phyloP scores from a whole-genome alignment of 2,113 vertebrate species.

The Ellobius talpinus region DNA sequence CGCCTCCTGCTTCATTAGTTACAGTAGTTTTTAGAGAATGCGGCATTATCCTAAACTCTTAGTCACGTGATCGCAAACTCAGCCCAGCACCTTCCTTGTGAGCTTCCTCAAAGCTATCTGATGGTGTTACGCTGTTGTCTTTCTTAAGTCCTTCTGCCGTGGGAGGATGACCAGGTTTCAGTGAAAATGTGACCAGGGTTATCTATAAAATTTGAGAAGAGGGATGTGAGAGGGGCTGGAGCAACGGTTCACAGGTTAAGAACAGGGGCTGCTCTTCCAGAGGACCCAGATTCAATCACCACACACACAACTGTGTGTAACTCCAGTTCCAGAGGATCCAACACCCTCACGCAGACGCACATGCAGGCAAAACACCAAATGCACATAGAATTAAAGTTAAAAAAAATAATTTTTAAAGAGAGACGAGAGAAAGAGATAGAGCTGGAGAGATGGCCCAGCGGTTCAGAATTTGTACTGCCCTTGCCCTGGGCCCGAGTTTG shows the following conservation, averaged over 20 bases:
- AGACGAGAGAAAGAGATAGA: background rate
- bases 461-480: background rate
- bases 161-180: background rate
- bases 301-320: background rate
- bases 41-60: background rate
- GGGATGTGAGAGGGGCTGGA: background rate
- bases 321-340: background rate
- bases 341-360: background rate
- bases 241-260: background rate
- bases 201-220: background rate
- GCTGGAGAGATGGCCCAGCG: background rate
- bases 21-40: background rate
- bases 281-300: background rate
- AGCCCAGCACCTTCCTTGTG: background rate
- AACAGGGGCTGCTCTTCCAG: background rate
- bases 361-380: background rate
- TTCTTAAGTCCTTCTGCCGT: background rate
- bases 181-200: background rate
- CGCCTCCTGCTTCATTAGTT: conserved; percentile 32
- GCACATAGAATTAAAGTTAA: background rate
- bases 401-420: background rate
- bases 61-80: background rate
- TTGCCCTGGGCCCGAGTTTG: background rate
- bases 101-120: background rate
- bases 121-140: background rate